A percentile compares a stretch with the other conserved stretches of the same genome.
Conservation (phyloP, 2,113 vertebrate genomes). For the Ailuropoda melanoleuca region DNA sequence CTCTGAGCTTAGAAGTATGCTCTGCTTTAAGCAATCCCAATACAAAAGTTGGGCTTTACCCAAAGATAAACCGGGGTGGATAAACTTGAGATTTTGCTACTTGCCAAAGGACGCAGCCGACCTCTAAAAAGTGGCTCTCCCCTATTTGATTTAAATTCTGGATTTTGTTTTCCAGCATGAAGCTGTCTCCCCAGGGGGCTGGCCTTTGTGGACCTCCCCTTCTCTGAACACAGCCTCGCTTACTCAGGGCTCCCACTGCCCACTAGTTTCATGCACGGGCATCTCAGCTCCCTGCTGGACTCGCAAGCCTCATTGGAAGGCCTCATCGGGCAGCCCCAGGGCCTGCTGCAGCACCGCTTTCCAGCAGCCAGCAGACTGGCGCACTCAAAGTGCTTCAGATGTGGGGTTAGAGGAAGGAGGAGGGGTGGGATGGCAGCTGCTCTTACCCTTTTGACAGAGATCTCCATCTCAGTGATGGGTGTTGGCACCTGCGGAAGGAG, state of each 20-base stretch:
- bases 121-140: neutral
- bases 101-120: neutral
- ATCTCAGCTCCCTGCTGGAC: neutral
- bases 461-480: constrained; percentile 94
- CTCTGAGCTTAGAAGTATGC: neutral
- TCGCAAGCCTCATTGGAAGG: neutral
- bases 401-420: neutral
- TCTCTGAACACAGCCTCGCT: neutral
- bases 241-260: neutral
- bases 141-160: neutral
- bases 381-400: neutral
- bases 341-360: neutral
- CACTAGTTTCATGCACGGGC: neutral
- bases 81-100: neutral
- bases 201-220: neutral
- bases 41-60: neutral
- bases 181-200: neutral
- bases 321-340: neutral
- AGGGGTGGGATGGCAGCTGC: neutral
- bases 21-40: neutral
- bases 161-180: neutral
- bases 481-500: constrained; percentile 86
- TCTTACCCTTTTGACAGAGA: constrained; percentile 95
- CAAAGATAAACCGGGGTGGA: neutral
- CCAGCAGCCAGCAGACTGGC: neutral